These are phyloP conservation scores for Drosophila prostipennis DNA, from an alignment of 2,888 invertebrate species.

Conservation along the genomic window DNA sequence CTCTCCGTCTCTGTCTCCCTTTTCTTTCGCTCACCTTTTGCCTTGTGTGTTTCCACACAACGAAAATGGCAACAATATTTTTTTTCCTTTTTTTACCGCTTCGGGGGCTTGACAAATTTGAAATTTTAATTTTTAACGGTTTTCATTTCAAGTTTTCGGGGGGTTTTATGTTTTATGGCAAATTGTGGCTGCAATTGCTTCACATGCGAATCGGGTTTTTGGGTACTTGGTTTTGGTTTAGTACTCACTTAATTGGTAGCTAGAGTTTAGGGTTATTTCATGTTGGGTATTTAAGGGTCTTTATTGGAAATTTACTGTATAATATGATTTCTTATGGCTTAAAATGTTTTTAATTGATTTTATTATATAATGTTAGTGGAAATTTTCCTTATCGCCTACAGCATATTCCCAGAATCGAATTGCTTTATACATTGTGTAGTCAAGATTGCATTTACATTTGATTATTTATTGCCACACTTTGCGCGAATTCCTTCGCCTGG, in stretches of 20 bases:
- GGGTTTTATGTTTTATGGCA: constrained; percentile 6
- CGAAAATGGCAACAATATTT: constrained; percentile 26
- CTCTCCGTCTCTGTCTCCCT: constrained; percentile 2
- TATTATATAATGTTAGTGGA: no score
- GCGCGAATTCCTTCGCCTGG: constrained; percentile 11
- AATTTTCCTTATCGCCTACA: no score
- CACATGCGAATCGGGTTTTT: constrained; percentile 11
- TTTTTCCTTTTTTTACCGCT: constrained; percentile 13
- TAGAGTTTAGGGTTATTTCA: neutral
- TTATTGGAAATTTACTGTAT: neutral
- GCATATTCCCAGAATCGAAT: constrained; percentile 1
- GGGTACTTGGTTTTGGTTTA: neutral
- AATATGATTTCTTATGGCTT: no score
- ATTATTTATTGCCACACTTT: constrained; percentile 11
- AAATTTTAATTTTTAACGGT: constrained; percentile 41
- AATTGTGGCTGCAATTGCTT: constrained; percentile 26
- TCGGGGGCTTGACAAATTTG: constrained; percentile 39
- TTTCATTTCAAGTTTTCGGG: constrained; percentile 22
- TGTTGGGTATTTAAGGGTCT: neutral
- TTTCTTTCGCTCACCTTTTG: constrained; percentile 29
- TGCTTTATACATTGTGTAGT: constrained; percentile 5
- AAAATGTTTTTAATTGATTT: no score
- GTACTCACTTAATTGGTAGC: constrained; percentile 3
- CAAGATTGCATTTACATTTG: constrained; percentile 4
- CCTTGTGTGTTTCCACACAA: constrained; percentile 25